Base-by-base conservation (phyloP, 2,113 vertebrate species). In the Brienomyrus brachyistius region DNA sequence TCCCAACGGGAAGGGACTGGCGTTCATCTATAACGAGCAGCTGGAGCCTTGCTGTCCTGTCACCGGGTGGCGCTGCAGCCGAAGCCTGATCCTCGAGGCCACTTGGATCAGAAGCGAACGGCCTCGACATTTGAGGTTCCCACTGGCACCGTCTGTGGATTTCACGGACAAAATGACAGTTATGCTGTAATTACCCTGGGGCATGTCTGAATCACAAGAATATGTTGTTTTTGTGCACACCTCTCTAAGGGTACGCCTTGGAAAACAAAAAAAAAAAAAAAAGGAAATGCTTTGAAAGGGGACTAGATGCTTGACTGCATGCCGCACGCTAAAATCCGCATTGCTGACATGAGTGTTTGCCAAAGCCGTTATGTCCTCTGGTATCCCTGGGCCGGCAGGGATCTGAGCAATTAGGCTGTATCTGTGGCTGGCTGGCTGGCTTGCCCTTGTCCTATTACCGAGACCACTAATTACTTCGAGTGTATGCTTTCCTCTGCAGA, bases 401-500 rank as follows among this genome's bases (percentile, higher is more conserved):
- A 94, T 95, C 93, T 94, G 92, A 95, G 93, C 94, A 95, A 95
- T 96, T 96, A 95, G 95, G 93, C 93, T 94, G 93, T 93, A 95
- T 96, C 94, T 94, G 94, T 94, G 92, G 94, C 95, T 94, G 95
- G 93, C 95, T 94, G 93, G 93, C 95, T 94, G 93, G 92, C 92
- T 92, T 92, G 91, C 93, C 94, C 94, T 94, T 89, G 93, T 92
- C 92, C 95, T 95, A 95, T 95, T 95, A 94, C 95, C 94, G 96
- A 95, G 92, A 95, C 94, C 90, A 31, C 96, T 97, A 96, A 97
- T 97, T 97, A 96, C 95, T 91, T 90, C 92, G 92, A 92, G 93
- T 92, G 93, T 91, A 43, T 43, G 93, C 92, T 62, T 88, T 90
- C 89, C 91, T 92, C 83, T 91, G 93, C 92, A 84, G 59, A 77